Conservation (phyloP, 2,113 vertebrate genomes). For the Percopsis transmontana region DNA sequence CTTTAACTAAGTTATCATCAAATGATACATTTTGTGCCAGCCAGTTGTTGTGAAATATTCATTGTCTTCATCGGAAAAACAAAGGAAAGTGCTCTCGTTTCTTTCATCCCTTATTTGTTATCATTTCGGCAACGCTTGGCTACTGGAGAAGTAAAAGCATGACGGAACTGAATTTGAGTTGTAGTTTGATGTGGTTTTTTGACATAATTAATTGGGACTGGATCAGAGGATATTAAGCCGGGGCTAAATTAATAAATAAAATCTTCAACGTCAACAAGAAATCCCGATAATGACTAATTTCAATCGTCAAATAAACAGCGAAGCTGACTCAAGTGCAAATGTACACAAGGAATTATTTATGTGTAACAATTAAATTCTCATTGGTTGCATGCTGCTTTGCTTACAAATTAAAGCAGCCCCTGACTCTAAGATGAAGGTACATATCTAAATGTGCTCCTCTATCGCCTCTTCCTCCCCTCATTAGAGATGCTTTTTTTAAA, state of each 20-base stretch:
- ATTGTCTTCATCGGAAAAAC: constrained; percentile 66
- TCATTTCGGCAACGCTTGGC: constrained; percentile 48
- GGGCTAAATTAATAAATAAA: constrained; percentile 79
- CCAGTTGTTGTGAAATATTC: constrained; percentile 43
- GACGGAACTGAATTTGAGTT: constrained; percentile 55
- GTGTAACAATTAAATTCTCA: constrained; percentile 92
- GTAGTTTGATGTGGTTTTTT: constrained; percentile 72
- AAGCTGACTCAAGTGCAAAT: constrained; percentile 84
- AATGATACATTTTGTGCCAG: no score
- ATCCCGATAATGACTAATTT: constrained; percentile 83
- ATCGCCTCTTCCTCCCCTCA: constrained; percentile 68
- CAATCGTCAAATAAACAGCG: constrained; percentile 83
- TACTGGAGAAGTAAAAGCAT: constrained; percentile 60
- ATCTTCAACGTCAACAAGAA: constrained; percentile 79
- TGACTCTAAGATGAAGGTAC: constrained; percentile 79
- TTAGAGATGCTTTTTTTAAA: constrained; percentile 70
- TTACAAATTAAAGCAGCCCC: constrained; percentile 83
- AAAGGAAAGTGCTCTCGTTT: constrained; percentile 58
- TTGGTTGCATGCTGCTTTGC: constrained; percentile 88
- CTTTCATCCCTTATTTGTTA: constrained; percentile 61
- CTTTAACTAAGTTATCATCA: no score
- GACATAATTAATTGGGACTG: constrained; percentile 77
- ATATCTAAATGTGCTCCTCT: constrained; percentile 67
- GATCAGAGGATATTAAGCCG: constrained; percentile 75
- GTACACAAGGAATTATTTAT: constrained; percentile 93